Evolutionary conservation across 1,140 invertebrate genomes (phyloP).

Genomic region (Diachasma alloeum): DNA sequence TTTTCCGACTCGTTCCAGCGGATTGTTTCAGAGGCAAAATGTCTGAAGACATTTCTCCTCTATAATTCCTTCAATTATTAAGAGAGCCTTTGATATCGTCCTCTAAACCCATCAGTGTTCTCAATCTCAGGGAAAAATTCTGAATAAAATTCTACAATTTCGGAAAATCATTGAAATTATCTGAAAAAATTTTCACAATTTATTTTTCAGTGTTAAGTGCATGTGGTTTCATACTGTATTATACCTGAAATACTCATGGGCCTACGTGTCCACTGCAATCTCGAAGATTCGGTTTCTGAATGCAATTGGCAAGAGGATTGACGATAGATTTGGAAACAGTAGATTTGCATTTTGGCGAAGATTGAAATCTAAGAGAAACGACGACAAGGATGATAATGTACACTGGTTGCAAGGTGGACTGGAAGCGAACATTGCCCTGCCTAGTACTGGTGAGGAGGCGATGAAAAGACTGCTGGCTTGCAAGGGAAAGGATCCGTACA

Average conservation of each 20-base stretch:
- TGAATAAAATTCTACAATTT: too few species aligned
- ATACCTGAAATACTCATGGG: conserved; percentile 59
- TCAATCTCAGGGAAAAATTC: too few species aligned
- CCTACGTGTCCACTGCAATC: conserved; percentile 51
- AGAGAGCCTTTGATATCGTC: too few species aligned
- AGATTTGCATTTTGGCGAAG: conserved; percentile 70
- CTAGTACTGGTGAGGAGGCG: conserved; percentile 90
- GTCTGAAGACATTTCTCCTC: too few species aligned
- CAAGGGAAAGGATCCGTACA: conserved; percentile 95
- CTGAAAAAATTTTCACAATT: background rate
- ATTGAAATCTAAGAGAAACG: conserved; percentile 66
- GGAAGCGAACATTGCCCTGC: conserved; percentile 82
- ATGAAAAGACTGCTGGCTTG: conserved; percentile 91
- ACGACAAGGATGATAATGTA: conserved; percentile 56
- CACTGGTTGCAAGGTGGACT: conserved; percentile 69
- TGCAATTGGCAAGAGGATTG: conserved; percentile 67
- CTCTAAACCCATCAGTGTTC: too few species aligned
- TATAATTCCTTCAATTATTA: too few species aligned
- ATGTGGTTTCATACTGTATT: conserved; percentile 57
- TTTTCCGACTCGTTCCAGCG: too few species aligned
- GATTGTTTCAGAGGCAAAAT: too few species aligned
- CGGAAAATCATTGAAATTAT: too few species aligned
- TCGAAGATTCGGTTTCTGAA: conserved; percentile 59
- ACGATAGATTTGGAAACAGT: conserved; percentile 69
- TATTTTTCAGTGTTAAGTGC: conserved; percentile 55